Evolutionary conservation across 2,113 vertebrate species (phyloP), one percentile per base, ranked within the genome.

Genomic region (Neolamprologus longior): DNA sequence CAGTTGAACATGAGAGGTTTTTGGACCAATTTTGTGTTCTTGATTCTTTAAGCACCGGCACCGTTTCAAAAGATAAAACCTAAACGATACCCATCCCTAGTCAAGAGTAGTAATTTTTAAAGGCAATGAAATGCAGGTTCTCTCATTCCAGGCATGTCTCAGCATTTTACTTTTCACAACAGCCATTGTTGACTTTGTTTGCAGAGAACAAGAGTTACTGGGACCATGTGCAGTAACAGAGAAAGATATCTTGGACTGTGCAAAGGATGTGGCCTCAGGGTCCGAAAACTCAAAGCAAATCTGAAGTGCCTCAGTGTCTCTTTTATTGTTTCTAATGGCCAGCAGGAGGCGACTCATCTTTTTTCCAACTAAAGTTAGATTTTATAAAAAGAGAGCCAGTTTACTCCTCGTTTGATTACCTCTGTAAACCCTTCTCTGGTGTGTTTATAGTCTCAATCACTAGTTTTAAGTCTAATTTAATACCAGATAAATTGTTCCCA

Each of bases 321-420:
- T 33, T 35, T 33, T 5, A 21, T 13, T 66, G 0, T 66, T 11
- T 13, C 61, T 5, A 66, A n/a, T 2, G 3, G 19, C 6, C 17
- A 37, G 61, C 61, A 0, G 19, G 10, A 21, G 10, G 61, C 0
- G 0, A 21, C 19, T 14, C 8, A 0, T n/a, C 63, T 37, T 37
- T 68, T 68, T 6, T 24, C 5, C 3, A 40, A 68, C 5, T 6
- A 3, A 13, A 68, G 63, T 68, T n/a, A 24, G 63, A 68, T 40
- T 68, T 24, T 8, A 68, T 40, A 21, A 68, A 40, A 4, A n/a
- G 31, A 68, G 10, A 40, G 12, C 19, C n/a, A 40, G 11, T n/a
- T 33, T 68, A 40, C 7, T 40, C 4, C n/a, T 24, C 12, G 12
- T 24, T 24, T 9, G n/a, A 40, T 4, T 21, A 24, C 35, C 19